Percentiles rank a stretch among this genome's conserved stretches.
phyloP scores from a whole-genome alignment of 2,888 invertebrate species.

The Netelia melanura region DNA sequence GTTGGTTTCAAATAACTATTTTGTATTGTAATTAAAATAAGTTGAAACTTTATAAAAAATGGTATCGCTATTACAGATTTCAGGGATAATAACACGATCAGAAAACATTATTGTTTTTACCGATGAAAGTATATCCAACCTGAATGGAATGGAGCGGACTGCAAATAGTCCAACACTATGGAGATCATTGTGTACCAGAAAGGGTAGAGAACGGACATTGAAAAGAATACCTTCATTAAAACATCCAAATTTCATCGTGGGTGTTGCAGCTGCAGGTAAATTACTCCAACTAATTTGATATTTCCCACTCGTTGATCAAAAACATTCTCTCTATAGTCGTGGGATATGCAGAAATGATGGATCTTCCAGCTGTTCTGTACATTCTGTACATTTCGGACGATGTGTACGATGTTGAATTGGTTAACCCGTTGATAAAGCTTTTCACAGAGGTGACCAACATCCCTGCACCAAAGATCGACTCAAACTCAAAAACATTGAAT shows the following conservation, averaged over 20 bases:
- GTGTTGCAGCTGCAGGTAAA: slow-evolving; percentile 82
- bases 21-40: background rate
- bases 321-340: slow-evolving; percentile 75
- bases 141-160: slow-evolving; percentile 72
- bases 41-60: background rate
- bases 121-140: slow-evolving; percentile 77
- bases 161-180: slow-evolving; percentile 74
- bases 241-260: slow-evolving; percentile 81
- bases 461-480: slow-evolving; percentile 45
- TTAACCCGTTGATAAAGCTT: slow-evolving; percentile 77
- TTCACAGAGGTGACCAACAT: slow-evolving; percentile 74
- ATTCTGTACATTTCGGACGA: slow-evolving; percentile 80
- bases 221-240: slow-evolving; percentile 72
- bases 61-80: slow-evolving; percentile 74
- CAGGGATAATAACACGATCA: slow-evolving; percentile 73
- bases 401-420: slow-evolving; percentile 78
- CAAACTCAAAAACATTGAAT: slow-evolving; percentile 65
- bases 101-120: slow-evolving; percentile 76
- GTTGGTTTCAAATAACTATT: slow-evolving; percentile 70
- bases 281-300: slow-evolving; percentile 41
- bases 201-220: slow-evolving; percentile 68
- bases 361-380: slow-evolving; percentile 77
- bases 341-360: slow-evolving; percentile 78
- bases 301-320: background rate
- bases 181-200: slow-evolving; percentile 75